A percentile compares a stretch with the other conserved stretches of the same genome.
Conservation (phyloP, 2,797 vertebrate genomes). For the Rhinella marina region DNA sequence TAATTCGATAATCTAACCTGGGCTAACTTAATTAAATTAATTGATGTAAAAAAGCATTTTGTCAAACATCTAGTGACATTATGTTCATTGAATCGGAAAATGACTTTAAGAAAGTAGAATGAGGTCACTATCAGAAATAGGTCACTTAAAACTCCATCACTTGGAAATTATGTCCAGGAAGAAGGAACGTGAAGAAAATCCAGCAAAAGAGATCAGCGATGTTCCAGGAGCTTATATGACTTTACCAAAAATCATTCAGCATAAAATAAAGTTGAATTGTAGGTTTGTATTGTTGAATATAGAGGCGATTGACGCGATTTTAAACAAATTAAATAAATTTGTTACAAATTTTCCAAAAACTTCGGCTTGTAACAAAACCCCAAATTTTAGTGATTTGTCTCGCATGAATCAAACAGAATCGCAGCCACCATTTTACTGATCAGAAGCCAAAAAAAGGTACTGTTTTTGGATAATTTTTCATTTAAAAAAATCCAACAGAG, state of each 20-base stretch:
- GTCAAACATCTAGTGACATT: constrained; percentile 35
- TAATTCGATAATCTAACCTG: constrained; percentile 20
- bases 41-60: constrained; percentile 29
- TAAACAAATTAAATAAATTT: too few species aligned
- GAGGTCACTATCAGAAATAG: constrained; percentile 38
- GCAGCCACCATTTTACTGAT: too few species aligned
- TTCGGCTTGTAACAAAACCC: too few species aligned
- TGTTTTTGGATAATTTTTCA: too few species aligned
- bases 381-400: too few species aligned
- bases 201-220: not conserved
- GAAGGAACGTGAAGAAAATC: not conserved
- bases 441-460: too few species aligned
- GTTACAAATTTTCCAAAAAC: too few species aligned
- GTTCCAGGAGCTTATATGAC: not conserved
- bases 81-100: constrained; percentile 38
- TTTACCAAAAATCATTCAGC: not conserved
- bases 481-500: too few species aligned
- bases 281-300: not conserved
- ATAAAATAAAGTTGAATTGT: not conserved
- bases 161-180: not conserved
- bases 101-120: constrained; percentile 21
- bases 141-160: constrained; percentile 12
- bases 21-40: constrained; percentile 27
- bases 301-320: too few species aligned
- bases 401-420: too few species aligned